Conservation (phyloP, 2,113 vertebrate species). For the Sprattus sprattus region DNA sequence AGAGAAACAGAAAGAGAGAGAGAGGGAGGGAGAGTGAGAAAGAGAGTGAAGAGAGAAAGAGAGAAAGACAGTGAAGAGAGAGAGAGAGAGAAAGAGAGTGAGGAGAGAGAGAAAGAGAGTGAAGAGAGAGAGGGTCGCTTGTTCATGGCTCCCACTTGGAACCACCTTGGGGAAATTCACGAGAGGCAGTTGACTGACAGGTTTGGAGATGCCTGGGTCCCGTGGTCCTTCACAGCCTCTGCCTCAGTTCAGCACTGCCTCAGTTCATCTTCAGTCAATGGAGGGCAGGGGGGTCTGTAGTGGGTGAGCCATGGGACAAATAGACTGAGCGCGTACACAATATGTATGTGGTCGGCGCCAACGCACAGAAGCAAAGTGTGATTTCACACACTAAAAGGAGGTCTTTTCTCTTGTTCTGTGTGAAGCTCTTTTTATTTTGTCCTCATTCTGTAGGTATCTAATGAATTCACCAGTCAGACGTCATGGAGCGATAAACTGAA, state of each 20-base stretch:
- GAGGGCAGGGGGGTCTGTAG: background rate
- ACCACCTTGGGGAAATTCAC: background rate
- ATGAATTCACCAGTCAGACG: background rate
- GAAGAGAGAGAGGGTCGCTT: background rate
- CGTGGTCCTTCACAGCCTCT: background rate
- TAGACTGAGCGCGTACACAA: background rate
- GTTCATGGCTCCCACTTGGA: background rate
- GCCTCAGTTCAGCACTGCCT: no score
- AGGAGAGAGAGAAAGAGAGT: background rate
- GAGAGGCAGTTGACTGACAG: background rate
- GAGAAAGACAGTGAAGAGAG: no score
- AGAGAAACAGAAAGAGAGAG: no score
- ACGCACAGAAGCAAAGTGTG: background rate
- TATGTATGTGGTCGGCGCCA: background rate
- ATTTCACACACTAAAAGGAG: background rate
- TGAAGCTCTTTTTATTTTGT: background rate
- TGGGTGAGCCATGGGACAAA: background rate
- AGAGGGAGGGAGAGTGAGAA: no score
- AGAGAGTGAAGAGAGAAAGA: no score
- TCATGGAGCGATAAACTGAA: background rate
- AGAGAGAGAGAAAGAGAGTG: no score
- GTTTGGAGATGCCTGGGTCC: background rate
- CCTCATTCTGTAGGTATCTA: background rate
- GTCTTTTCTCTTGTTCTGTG: background rate
- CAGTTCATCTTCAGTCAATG: background rate